A percentile compares a stretch with the other conserved stretches of the same genome.
Evolutionary conservation across 2,888 invertebrate genomes (phyloP).

Genomic region (Entomobrya proxima): DNA sequence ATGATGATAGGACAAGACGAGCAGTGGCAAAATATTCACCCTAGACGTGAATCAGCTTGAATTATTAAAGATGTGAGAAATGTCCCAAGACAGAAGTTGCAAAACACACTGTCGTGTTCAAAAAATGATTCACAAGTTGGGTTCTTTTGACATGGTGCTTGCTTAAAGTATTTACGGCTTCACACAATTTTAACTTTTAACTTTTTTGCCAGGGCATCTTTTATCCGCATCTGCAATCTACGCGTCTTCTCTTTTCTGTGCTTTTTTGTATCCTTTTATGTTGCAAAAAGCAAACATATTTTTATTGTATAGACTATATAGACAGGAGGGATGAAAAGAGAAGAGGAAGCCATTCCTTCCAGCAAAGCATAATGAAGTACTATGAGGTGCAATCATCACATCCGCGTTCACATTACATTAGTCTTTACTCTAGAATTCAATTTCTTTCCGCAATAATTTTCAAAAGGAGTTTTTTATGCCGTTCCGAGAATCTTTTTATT

Average conservation of each 20-base stretch:
- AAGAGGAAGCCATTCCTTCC: background rate
- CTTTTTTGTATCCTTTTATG: background rate
- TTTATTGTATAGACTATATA: too few species aligned
- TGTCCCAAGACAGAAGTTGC: slow-evolving; percentile 19
- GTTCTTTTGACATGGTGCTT: background rate
- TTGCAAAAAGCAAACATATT: background rate
- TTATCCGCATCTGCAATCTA: too few species aligned
- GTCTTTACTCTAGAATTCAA: background rate
- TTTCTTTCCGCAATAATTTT: background rate
- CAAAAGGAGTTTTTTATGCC: background rate
- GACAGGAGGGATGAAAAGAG: background rate
- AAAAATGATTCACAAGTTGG: background rate
- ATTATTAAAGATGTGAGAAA: slow-evolving; percentile 36
- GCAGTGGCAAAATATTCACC: slow-evolving; percentile 42
- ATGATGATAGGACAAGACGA: slow-evolving; percentile 24
- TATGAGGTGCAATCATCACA: too few species aligned
- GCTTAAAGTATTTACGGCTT: background rate
- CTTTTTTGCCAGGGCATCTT: background rate
- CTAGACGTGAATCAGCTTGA: slow-evolving; percentile 30
- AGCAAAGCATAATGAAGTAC: background rate
- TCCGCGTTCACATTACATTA: background rate
- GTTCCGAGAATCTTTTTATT: background rate
- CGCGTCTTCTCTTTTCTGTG: background rate
- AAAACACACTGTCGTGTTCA: background rate
- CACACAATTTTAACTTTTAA: background rate